phyloP scores from a whole-genome alignment of 2,113 vertebrate genomes.

The Ameiurus melas region DNA sequence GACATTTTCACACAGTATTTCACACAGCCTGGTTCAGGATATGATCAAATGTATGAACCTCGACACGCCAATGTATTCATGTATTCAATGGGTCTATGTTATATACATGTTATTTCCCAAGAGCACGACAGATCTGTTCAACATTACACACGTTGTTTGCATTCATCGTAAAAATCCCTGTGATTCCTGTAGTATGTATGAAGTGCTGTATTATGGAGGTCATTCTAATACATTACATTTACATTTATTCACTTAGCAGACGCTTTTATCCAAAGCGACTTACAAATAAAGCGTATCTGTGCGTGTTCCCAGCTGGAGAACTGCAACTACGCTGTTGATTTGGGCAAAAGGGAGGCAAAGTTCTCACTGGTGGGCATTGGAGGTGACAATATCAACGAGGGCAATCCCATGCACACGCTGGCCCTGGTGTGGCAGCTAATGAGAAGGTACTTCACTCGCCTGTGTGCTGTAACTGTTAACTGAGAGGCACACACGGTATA shows the following conservation, averaged over 20 bases:
- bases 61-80: background rate
- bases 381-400: conserved; percentile 89
- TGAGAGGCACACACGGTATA: background rate
- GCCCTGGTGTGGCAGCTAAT: conserved; percentile 96
- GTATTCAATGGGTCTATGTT: no score
- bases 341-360: conserved; percentile 83
- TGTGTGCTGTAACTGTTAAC: background rate
- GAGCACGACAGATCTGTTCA: background rate
- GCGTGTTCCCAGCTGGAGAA: conserved; percentile 86
- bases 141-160: background rate
- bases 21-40: background rate
- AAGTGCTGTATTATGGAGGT: background rate
- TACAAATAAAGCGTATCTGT: conserved; percentile 22
- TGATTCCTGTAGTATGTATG: background rate
- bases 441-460: conserved; percentile 79
- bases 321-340: conserved; percentile 92
- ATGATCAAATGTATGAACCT: background rate
- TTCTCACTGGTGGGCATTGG: conserved; percentile 96
- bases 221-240: no score
- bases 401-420: conserved; percentile 86
- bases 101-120: background rate
- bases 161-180: background rate
- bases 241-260: no score
- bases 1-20: background rate
- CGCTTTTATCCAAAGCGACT: no score